phyloP scores from a whole-genome alignment of 2,797 vertebrate species.

The Manis pentadactyla region DNA sequence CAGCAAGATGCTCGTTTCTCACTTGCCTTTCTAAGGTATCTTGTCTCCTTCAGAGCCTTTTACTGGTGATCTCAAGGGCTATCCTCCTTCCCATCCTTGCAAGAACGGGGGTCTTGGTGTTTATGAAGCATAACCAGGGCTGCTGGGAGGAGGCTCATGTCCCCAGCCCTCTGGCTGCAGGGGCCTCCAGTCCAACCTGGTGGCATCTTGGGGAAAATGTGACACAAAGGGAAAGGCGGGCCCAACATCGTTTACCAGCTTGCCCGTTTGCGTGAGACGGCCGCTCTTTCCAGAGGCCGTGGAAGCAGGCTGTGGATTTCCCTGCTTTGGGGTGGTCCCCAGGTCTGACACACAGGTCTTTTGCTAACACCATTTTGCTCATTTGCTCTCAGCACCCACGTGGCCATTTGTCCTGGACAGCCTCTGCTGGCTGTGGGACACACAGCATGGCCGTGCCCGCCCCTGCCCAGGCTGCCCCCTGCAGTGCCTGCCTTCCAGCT shows the following conservation, averaged over 20 bases:
- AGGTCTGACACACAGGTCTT: background rate
- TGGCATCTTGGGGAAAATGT: background rate
- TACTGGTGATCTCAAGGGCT: no score
- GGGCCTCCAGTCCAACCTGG: background rate
- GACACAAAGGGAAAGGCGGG: background rate
- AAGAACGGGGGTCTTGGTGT: no score
- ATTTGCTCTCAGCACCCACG: background rate
- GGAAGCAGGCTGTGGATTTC: background rate
- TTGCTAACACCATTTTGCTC: background rate
- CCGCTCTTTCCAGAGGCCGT: background rate
- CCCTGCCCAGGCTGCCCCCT: background rate
- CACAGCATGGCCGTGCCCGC: background rate
- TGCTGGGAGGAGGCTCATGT: background rate
- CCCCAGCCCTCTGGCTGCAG: background rate
- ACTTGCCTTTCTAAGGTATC: background rate
- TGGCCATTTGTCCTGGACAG: background rate
- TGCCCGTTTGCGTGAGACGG: background rate
- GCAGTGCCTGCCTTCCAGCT: background rate
- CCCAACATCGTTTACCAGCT: background rate
- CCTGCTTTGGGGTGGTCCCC: background rate
- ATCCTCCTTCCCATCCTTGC: background rate
- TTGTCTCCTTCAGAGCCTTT: background rate
- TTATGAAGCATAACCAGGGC: background rate
- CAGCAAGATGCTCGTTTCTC: background rate
- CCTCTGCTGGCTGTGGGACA: background rate